These are phyloP conservation scores for Ptilorrhoa leucosticta DNA, from an alignment of 2,113 vertebrate genomes.

Conservation along the genomic window DNA sequence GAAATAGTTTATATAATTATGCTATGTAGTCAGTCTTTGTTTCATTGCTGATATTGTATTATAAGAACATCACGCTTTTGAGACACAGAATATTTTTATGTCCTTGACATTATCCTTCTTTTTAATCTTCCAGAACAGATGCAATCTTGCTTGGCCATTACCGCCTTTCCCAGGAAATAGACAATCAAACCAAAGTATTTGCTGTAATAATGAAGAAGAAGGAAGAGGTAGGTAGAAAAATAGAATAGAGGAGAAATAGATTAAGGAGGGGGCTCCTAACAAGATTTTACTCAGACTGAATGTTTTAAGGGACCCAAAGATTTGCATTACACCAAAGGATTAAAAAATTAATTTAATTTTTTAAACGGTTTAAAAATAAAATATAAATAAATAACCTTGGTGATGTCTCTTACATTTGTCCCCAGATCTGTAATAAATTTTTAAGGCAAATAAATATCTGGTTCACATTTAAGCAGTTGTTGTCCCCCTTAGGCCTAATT, in stretches of 20 bases:
- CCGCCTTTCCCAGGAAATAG: slow-evolving; percentile 94
- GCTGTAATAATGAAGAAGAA: slow-evolving; percentile 96
- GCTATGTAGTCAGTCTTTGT: neutral
- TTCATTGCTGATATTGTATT: neutral
- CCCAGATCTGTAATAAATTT: neutral
- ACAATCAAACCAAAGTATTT: slow-evolving; percentile 99
- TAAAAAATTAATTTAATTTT: neutral
- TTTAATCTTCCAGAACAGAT: slow-evolving; percentile 81
- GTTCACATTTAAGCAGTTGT: neutral
- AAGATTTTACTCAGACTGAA: neutral
- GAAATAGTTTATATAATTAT: neutral
- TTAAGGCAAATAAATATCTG: neutral
- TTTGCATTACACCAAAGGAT: neutral
- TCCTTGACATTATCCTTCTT: neutral
- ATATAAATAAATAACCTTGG: neutral
- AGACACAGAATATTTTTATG: neutral
- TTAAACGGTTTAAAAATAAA: neutral
- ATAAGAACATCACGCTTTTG: neutral
- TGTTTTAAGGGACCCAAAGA: neutral
- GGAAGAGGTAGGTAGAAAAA: slow-evolving; percentile 83
- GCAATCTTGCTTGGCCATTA: slow-evolving; percentile 93
- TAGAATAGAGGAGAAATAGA: neutral
- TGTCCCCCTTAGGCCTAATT: neutral
- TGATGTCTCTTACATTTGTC: neutral
- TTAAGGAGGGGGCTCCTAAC: neutral